Conservation (phyloP, 1,140 invertebrate genomes). For the Cryptotermes secundus region DNA sequence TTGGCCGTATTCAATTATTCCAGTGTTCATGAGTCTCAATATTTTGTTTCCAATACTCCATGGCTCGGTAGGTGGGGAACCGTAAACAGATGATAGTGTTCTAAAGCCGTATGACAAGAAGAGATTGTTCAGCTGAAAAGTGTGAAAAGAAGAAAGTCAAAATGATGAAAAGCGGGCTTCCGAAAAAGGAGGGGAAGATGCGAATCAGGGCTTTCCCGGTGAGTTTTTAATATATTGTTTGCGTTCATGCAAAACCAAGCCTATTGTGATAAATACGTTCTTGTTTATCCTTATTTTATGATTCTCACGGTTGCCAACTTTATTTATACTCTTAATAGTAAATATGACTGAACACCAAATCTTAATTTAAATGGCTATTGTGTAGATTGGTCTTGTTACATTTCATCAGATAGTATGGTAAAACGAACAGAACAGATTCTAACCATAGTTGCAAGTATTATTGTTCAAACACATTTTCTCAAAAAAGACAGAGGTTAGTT, state of each 20-base stretch:
- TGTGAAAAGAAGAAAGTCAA: slow-evolving; percentile 28
- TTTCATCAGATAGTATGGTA: background rate
- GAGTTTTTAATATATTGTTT: slow-evolving; percentile 54
- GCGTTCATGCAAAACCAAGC: slow-evolving; percentile 4
- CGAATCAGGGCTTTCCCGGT: slow-evolving; percentile 95
- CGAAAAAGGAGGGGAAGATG: slow-evolving; percentile 94
- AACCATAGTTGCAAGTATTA: too few relatives aligned
- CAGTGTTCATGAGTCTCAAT: slow-evolving; percentile 18
- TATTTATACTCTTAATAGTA: background rate
- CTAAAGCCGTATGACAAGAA: slow-evolving; percentile 25
- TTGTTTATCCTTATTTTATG: slow-evolving; percentile 7
- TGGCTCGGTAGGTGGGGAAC: slow-evolving; percentile 14
- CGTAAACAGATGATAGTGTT: slow-evolving; percentile 21
- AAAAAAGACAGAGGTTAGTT: too few relatives aligned
- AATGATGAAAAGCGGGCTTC: slow-evolving; percentile 73
- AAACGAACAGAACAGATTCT: too few relatives aligned
- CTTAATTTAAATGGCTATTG: too few relatives aligned
- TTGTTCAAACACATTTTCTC: too few relatives aligned
- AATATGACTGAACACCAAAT: background rate
- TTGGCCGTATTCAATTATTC: slow-evolving; percentile 1
- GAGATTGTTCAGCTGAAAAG: background rate
- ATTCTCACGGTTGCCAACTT: background rate
- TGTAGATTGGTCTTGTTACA: background rate
- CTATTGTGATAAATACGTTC: slow-evolving; percentile 1
- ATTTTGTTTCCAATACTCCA: background rate